Base-by-base conservation (phyloP, 92 coral and sea anemone genomes). In the Isaurus tuberculatus region DNA sequence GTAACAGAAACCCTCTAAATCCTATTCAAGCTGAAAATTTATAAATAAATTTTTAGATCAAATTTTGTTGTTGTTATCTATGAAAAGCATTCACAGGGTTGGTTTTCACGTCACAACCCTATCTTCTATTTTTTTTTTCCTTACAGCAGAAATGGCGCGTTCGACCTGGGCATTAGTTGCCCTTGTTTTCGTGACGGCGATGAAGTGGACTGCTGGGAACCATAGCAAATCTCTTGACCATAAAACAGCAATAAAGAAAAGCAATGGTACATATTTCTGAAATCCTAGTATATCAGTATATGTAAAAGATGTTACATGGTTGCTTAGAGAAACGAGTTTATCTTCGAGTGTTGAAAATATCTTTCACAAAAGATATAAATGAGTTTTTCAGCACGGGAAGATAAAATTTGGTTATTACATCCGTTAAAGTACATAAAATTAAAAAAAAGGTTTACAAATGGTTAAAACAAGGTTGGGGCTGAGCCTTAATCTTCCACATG, bases 111-210 rank as follows among this genome's bases (percentile, higher is more conserved):
- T 2, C 16, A 28, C 26, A 25, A 17, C 27, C 17, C 31, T 23
- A 26, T 2, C 25, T 19, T 20, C 25, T 19, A 25, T 4, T 9
- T 63, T 63, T 15, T 28, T 26, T 26, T 15, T 5, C 7, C n/a
- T 31, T 32, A 33, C 53, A 53, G 53, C 19, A 57, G 42, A 37
- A 32, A 75, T 75, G 81, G 81, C 31, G 42, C 40, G 53, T 30
- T 31, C 32, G n/a, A 55, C 22, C 70, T 75, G 70, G 69, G 27
- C 55, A 17, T 34, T 75, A 75, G 51, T 6, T 23, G 32, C 69
- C 69, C 81, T 75, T 69, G 81, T 36, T 20, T 25, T 75, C 17
- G 23, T 75, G 49, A n/a, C 57, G 69, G 51, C 13, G 30, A 10
- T 75, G 9, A 68, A 57, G 23, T 44, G 58, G 22, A 15, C 81